Conservation (phyloP, 2,113 vertebrate species). For the Steatornis caripensis region DNA sequence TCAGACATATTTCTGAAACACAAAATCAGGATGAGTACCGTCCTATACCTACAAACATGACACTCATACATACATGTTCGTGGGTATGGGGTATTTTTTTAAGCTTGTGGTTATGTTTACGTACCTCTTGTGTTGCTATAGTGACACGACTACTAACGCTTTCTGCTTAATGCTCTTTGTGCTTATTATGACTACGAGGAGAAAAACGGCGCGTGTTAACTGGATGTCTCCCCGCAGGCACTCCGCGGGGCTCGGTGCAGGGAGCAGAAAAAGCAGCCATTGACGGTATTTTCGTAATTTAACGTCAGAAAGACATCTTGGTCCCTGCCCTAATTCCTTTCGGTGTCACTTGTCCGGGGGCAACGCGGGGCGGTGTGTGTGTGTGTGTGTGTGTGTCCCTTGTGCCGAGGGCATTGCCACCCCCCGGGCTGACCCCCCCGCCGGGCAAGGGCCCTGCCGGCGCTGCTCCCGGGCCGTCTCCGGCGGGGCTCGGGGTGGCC, state of each 20-base stretch:
- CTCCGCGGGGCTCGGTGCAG: not conserved
- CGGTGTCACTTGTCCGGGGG: fast-evolving
- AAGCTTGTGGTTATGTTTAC: not conserved
- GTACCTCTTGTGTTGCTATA: not conserved
- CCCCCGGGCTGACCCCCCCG: no score
- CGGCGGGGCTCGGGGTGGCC: no score
- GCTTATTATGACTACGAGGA: not conserved
- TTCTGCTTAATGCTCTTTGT: not conserved
- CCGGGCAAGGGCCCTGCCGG: not conserved
- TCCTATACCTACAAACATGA: not conserved
- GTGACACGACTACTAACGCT: not conserved
- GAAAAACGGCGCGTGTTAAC: not conserved
- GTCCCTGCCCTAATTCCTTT: not conserved
- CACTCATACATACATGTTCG: not conserved
- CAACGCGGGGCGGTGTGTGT: fast-evolving
- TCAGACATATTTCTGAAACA: not conserved
- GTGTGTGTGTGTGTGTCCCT: fast-evolving
- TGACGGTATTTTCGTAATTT: not conserved
- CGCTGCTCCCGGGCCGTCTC: no score
- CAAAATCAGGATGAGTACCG: not conserved
- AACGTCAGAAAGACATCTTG: not conserved
- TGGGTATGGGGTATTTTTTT: not conserved
- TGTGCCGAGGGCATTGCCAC: not conserved
- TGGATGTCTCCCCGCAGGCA: not conserved
- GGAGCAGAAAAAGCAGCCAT: not conserved